A percentile compares a stretch with the other conserved stretches of the same genome.
Evolutionary conservation across 2,113 vertebrate genomes (phyloP).

Genomic region (Meleagris gallopavo): DNA sequence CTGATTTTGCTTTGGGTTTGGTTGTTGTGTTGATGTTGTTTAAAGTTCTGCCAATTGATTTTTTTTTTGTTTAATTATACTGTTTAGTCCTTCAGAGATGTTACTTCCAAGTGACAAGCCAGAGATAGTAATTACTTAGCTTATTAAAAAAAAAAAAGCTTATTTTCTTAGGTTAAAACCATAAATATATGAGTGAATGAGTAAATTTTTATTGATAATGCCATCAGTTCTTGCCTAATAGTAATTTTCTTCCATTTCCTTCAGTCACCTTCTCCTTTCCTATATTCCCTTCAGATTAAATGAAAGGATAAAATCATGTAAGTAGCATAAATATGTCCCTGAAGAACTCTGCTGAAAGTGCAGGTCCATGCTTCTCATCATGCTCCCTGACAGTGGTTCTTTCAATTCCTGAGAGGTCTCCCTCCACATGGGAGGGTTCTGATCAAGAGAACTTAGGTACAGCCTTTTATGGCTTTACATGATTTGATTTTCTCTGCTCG

Average conservation of each 20-base stretch:
- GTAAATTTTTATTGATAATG: neutral
- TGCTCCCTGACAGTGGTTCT: neutral
- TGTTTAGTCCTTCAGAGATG: neutral
- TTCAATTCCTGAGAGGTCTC: neutral
- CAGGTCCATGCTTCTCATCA: neutral
- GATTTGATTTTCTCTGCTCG: neutral
- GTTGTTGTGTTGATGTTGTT: neutral
- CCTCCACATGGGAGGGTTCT: neutral
- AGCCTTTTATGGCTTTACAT: neutral
- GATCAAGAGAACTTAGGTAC: neutral
- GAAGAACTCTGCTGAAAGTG: neutral
- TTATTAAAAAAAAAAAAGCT: neutral
- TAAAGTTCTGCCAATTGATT: neutral
- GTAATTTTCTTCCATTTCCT: neutral
- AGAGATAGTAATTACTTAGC: neutral
- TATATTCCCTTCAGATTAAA: neutral
- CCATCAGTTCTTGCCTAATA: neutral
- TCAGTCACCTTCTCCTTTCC: neutral
- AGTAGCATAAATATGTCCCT: neutral
- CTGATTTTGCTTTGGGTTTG: neutral
- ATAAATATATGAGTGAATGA: neutral
- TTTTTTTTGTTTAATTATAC: neutral
- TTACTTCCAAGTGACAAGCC: neutral
- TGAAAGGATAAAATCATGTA: neutral
- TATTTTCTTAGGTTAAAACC: neutral